These are phyloP conservation scores for Orbicella faveolata DNA, from an alignment of 64 coral and sea anemone species.

Conservation along the genomic window DNA sequence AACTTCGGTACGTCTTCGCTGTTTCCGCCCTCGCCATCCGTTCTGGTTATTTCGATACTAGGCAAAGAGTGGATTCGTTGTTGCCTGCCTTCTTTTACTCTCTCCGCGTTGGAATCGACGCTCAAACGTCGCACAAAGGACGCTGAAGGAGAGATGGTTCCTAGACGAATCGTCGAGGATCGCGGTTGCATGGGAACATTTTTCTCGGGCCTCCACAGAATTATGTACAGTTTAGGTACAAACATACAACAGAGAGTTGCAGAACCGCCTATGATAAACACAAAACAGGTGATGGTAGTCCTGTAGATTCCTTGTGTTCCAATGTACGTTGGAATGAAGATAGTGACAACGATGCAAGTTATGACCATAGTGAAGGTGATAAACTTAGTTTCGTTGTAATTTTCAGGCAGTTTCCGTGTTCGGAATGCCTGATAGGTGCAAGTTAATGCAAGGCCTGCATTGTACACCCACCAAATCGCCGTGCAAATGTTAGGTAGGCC, in stretches of 20 bases:
- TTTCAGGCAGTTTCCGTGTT: conserved; percentile 78
- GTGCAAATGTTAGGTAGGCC: conserved; percentile 54
- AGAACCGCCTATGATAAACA: conserved; percentile 76
- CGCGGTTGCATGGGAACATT: conserved; percentile 55
- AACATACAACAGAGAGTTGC: conserved; percentile 74
- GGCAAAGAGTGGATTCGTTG: conserved; percentile 12
- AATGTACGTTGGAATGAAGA: conserved; percentile 82
- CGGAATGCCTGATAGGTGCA: conserved; percentile 86
- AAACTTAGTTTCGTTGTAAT: conserved; percentile 90
- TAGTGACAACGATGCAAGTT: conserved; percentile 81
- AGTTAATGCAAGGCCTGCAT: conserved; percentile 57
- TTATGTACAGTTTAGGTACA: conserved; percentile 79
- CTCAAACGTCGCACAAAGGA: conserved; percentile 23
- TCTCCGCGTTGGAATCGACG: background rate
- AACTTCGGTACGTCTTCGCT: background rate
- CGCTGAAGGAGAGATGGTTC: conserved; percentile 20
- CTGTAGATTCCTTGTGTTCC: conserved; percentile 78
- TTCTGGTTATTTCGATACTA: background rate
- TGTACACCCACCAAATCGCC: conserved; percentile 82
- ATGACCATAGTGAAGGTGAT: conserved; percentile 86
- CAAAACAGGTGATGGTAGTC: conserved; percentile 76
- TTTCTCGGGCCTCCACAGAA: conserved; percentile 80
- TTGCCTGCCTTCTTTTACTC: background rate
- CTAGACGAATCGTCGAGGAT: conserved; percentile 15
- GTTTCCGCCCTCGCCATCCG: background rate